Percentiles rank a stretch among this genome's conserved stretches.
phyloP scores from a whole-genome alignment of 1,140 invertebrate species.

The Drosophila pseudoananassae region DNA sequence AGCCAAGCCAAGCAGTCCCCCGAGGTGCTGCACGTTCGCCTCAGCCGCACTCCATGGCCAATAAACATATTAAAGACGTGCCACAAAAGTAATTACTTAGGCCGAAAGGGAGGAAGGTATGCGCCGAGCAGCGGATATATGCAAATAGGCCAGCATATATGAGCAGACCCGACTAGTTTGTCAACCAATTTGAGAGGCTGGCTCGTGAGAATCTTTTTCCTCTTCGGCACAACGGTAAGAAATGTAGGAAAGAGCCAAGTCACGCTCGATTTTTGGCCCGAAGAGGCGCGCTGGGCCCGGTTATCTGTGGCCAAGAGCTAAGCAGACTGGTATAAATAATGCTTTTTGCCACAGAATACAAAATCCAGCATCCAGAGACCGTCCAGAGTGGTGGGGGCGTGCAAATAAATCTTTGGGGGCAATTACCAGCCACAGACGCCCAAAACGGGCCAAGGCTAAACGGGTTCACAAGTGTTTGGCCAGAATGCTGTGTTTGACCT shows the following conservation, averaged over 20 bases:
- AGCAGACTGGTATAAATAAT: constrained; percentile 39
- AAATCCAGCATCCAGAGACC: constrained; percentile 5
- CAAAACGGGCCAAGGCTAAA: constrained; percentile 64
- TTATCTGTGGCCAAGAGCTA: constrained; percentile 43
- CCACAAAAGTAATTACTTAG: constrained; percentile 59
- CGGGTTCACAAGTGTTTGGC: constrained; percentile 58
- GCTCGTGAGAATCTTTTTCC: constrained; percentile 72
- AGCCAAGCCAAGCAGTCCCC: constrained; percentile 23
- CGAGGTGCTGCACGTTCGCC: constrained; percentile 60
- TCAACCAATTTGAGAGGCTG: constrained; percentile 71
- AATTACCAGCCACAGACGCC: constrained; percentile 59
- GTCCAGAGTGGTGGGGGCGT: constrained; percentile 54
- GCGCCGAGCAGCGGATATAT: constrained; percentile 13
- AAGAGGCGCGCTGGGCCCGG: constrained; percentile 30
- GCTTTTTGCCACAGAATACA: constrained; percentile 26
- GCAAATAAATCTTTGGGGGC: constrained; percentile 76
- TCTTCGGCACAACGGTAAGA: constrained; percentile 13
- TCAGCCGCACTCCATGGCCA: constrained; percentile 24
- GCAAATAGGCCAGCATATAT: constrained; percentile 47
- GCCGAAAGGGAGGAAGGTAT: constrained; percentile 22
- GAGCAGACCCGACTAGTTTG: constrained; percentile 68
- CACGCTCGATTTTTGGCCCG: constrained; percentile 67
- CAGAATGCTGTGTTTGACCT: constrained; percentile 58
- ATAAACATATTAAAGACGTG: constrained; percentile 61
- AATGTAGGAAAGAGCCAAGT: constrained; percentile 50